Base-by-base conservation (phyloP, 30 jellyfish, hydroid and myxozoan genomes). In the Turritopsis dohrnii region DNA sequence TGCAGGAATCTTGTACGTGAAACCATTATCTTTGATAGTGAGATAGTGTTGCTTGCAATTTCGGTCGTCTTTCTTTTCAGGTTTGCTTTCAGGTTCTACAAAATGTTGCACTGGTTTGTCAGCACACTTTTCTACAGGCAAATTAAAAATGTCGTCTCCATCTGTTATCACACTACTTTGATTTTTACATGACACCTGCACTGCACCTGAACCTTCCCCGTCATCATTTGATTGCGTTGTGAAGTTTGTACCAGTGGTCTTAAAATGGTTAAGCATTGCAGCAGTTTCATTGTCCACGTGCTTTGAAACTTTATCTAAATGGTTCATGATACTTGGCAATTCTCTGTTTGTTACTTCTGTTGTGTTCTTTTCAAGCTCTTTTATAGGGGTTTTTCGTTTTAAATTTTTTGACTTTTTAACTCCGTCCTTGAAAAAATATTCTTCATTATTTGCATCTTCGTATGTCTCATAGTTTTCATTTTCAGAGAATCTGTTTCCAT, bases 1-100 rank as follows among this genome's bases (percentile, higher is more conserved):
- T 9, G 87, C 65, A 25, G 87, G 87, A 13, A 80, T 80, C 53
- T 80, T 80, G 53, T 53, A 80, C 5, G 54, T 80, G 53, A 80
- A 80, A 17, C 76, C 87, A 25, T 69, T 66, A 25, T 80, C 66
- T 28, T 53, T 65, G 25, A 80, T 21, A 0, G 71, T 21, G 19
- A 80, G 54, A 53, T 52, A 80, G n/a, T 80, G 60, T 41, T 66
- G 76, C 66, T 22, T 28, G 80, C 87, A 80, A n/a, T 80, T 80
- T 52, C 28, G 8, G 0, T 52, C 81, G 1, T 66, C 53, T 18
- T 30, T 60, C 66, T 23, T 23, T 66, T 29, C 72, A 13, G 27
- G 19, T 26, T 77, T 66, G 18, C 28, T 3, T 22, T 26, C 18
- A 72, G 31, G 30, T 17, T 19, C 30, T 72, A 8, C 52, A 3